Evolutionary conservation across 2,888 invertebrate species (phyloP).

Genomic region (Oxytorus armatus): DNA sequence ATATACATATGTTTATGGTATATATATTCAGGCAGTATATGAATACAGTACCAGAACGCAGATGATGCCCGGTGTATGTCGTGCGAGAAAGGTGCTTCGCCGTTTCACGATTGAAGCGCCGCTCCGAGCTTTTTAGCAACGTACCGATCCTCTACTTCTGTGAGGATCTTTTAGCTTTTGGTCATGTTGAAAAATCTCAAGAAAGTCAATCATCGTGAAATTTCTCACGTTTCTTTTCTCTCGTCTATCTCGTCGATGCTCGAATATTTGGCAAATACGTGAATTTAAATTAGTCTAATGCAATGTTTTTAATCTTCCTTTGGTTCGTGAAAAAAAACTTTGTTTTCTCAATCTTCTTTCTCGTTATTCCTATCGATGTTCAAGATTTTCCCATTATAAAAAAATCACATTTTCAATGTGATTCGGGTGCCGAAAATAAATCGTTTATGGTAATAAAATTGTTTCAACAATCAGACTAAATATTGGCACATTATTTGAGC

Average conservation of each 20-base stretch:
- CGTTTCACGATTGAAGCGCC: constrained; percentile 40
- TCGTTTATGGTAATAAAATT: too few species aligned
- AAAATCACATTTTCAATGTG: too few species aligned
- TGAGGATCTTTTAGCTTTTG: neutral
- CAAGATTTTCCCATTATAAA: too few species aligned
- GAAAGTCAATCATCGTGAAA: neutral
- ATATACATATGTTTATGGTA: constrained; percentile 21
- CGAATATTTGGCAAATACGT: neutral
- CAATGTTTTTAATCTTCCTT: too few species aligned
- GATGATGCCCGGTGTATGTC: constrained; percentile 14
- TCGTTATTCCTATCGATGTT: too few species aligned
- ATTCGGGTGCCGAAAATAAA: too few species aligned
- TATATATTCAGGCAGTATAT: constrained; percentile 8
- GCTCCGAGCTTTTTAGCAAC: constrained; percentile 21
- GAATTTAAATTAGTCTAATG: neutral
- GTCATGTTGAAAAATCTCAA: neutral
- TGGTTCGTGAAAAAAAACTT: too few species aligned
- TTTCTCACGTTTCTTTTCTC: neutral
- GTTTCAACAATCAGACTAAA: too few species aligned
- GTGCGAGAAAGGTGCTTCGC: constrained; percentile 1
- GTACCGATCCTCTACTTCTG: neutral
- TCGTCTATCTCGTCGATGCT: neutral
- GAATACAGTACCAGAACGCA: constrained; percentile 19
- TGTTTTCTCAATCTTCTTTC: too few species aligned
- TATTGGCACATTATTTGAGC: too few species aligned